phyloP scores from a whole-genome alignment of 2,888 invertebrate genomes.

The Cryptocephalus primarius region DNA sequence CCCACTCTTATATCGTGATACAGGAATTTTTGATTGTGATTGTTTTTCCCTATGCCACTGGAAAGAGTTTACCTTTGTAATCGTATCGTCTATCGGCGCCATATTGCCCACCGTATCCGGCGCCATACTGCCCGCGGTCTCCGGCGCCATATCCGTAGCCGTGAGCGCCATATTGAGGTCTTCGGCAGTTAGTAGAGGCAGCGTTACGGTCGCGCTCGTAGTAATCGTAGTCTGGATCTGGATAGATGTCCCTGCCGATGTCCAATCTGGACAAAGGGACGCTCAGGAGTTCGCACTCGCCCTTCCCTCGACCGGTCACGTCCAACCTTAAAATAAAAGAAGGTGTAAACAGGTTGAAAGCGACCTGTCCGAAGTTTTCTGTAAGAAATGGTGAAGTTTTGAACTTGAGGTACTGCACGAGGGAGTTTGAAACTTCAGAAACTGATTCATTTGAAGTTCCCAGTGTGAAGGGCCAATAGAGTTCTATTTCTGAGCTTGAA shows the following conservation, averaged over 20 bases:
- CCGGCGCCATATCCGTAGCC: slow-evolving; percentile 10
- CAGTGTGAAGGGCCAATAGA: too few species aligned
- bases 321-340: slow-evolving; percentile 44
- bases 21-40: too few species aligned
- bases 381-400: too few species aligned
- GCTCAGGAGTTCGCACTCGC: slow-evolving; percentile 67
- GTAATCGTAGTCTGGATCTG: slow-evolving; percentile 66
- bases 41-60: too few species aligned
- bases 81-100: slow-evolving; percentile 12
- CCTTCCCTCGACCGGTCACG: slow-evolving; percentile 57
- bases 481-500: too few species aligned
- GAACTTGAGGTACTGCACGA: too few species aligned
- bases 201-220: slow-evolving; percentile 69
- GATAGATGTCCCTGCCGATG: slow-evolving; percentile 48
- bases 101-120: slow-evolving; percentile 3
- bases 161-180: slow-evolving; percentile 7
- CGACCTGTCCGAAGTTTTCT: too few species aligned
- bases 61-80: slow-evolving; percentile 7
- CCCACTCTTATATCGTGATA: too few species aligned
- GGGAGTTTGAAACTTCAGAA: too few species aligned
- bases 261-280: slow-evolving; percentile 60
- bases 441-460: too few species aligned
- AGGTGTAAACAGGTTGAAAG: too few species aligned
- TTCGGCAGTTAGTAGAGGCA: slow-evolving; percentile 30
- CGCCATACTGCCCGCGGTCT: slow-evolving; percentile 2